Evolutionary conservation across 2,113 vertebrate species (phyloP).

Genomic region (Athene noctua): DNA sequence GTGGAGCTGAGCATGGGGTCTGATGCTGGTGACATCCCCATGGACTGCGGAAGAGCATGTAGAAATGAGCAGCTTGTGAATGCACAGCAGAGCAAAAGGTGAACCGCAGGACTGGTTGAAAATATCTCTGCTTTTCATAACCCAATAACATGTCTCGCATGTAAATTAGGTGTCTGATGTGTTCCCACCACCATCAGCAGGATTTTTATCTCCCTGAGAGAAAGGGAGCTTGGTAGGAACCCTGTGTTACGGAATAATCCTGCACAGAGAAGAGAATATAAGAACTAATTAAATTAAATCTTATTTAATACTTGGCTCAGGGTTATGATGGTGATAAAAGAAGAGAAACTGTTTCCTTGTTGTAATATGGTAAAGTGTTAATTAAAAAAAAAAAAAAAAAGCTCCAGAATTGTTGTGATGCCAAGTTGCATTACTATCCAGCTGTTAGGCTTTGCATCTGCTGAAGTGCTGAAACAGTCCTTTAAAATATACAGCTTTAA

Average conservation of each 20-base stretch:
- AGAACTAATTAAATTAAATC: constrained; percentile 43
- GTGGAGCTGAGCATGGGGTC: neutral
- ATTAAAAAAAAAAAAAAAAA: constrained; percentile 1
- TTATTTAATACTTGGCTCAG: constrained; percentile 44
- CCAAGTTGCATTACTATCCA: constrained; percentile 35
- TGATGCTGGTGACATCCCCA: neutral
- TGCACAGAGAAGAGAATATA: neutral
- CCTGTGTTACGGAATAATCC: neutral
- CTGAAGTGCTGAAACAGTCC: neutral
- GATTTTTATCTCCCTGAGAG: constrained; percentile 55
- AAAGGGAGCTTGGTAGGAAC: neutral
- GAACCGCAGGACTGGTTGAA: neutral
- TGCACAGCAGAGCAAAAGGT: neutral
- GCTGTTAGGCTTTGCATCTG: constrained; percentile 26
- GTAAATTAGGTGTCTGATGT: constrained; percentile 12
- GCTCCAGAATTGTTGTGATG: neutral
- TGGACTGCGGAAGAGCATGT: rapidly evolving
- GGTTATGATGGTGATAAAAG: constrained; percentile 20
- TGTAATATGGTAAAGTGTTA: constrained; percentile 13
- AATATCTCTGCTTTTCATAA: constrained; percentile 9
- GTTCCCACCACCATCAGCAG: constrained; percentile 52
- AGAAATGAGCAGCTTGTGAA: neutral
- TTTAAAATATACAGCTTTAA: neutral
- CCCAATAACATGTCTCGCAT: neutral
- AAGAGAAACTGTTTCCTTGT: constrained; percentile 40